phyloP scores from a whole-genome alignment of 1,140 invertebrate genomes.

The Polypedilum pembai region DNA sequence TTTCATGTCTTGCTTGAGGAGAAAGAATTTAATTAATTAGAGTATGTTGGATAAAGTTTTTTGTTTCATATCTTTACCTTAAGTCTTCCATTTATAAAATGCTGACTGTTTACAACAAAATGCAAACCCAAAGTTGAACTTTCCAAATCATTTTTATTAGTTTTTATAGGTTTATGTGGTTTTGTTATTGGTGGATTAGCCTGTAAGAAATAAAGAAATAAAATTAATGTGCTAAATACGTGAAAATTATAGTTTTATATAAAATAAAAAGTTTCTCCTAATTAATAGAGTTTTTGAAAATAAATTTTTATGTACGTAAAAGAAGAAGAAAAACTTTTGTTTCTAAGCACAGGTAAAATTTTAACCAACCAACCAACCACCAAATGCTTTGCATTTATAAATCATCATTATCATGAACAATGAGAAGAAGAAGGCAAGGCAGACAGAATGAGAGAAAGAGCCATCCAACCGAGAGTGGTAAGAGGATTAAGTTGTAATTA shows the following conservation, averaged over 20 bases:
- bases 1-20: neutral
- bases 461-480: neutral
- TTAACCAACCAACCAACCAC: neutral
- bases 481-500: conserved; percentile 27
- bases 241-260: neutral
- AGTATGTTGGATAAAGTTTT: neutral
- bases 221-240: conserved; percentile 18
- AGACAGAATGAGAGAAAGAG: no score
- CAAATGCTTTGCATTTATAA: no score
- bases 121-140: conserved; percentile 29
- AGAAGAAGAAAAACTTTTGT: neutral
- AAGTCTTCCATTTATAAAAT: conserved; percentile 30
- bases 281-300: neutral
- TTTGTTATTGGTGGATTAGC: conserved; percentile 10
- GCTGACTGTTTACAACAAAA: conserved; percentile 30
- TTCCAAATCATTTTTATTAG: conserved; percentile 31
- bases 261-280: neutral
- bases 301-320: neutral
- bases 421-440: neutral
- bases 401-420: neutral
- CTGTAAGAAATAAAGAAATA: conserved; percentile 30
- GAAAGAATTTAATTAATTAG: conserved; percentile 24
- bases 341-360: neutral
- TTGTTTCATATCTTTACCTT: conserved; percentile 31
- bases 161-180: conserved; percentile 27